Percentiles rank a stretch among this genome's conserved stretches.
These are phyloP conservation scores for mouse (Mus musculus) DNA, from an alignment of 2,113 vertebrate genomes.

Conservation along the genomic window DNA sequence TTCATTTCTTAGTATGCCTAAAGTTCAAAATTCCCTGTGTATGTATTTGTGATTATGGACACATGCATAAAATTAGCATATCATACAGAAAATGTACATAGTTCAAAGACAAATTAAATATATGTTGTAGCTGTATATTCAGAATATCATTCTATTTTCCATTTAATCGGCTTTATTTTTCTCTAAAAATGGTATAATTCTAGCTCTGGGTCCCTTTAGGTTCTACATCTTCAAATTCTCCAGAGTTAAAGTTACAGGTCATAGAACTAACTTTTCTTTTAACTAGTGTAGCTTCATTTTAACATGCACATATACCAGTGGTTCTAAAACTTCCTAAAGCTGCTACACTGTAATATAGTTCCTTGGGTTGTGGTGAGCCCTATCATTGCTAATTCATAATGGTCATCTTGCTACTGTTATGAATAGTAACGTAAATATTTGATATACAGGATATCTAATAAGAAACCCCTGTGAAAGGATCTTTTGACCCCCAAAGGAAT, in stretches of 20 bases:
- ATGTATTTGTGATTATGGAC: background rate
- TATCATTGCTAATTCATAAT: background rate
- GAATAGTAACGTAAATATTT: background rate
- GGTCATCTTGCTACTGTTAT: background rate
- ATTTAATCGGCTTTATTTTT: background rate
- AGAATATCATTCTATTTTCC: background rate
- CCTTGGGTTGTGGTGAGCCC: background rate
- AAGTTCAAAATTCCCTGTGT: background rate
- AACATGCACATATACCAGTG: background rate
- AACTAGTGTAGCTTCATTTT: slow-evolving; percentile 25
- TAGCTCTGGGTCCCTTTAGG: background rate
- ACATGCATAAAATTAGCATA: background rate
- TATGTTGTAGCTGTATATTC: background rate
- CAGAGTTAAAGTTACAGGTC: background rate
- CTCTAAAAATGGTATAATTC: background rate
- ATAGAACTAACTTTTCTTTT: slow-evolving; percentile 26
- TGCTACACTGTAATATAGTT: background rate
- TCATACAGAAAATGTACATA: background rate
- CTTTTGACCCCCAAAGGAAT: background rate
- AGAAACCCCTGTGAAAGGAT: background rate
- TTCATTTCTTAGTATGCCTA: background rate
- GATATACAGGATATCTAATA: background rate
- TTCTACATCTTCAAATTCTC: background rate
- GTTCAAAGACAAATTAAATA: background rate
- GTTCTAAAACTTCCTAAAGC: background rate